Evolutionary conservation across 2,888 invertebrate genomes (phyloP).

Genomic region (Cybosia mesomella): DNA sequence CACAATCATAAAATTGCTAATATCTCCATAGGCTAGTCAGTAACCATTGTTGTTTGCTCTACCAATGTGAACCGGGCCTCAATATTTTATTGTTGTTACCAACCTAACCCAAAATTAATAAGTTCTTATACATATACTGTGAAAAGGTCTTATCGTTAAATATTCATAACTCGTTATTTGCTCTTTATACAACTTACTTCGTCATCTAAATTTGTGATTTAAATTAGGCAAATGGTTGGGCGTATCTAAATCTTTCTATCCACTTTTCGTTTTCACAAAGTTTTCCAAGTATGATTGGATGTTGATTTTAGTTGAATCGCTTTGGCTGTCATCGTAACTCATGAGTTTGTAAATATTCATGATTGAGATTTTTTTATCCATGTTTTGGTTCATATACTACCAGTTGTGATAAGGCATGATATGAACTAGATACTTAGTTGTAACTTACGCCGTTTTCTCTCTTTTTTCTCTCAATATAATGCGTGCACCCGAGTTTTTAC

Average conservation of each 20-base stretch:
- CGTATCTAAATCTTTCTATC: slow-evolving; percentile 9
- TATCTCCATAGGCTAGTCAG: background rate
- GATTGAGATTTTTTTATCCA: too few species aligned
- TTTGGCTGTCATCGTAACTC: background rate
- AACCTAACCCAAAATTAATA: slow-evolving; percentile 31
- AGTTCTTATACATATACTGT: slow-evolving; percentile 25
- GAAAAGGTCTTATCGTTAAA: slow-evolving; percentile 32
- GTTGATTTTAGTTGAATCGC: slow-evolving; percentile 6
- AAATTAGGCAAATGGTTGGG: slow-evolving; percentile 28
- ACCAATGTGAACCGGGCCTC: slow-evolving; percentile 1
- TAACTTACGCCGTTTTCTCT: too few species aligned
- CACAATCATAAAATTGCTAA: background rate
- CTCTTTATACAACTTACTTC: slow-evolving; percentile 31
- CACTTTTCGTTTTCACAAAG: slow-evolving; percentile 17
- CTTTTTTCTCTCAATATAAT: too few species aligned
- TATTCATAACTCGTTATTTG: slow-evolving; percentile 44
- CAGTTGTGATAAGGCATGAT: too few species aligned
- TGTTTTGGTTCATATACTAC: too few species aligned
- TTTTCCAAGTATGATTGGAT: slow-evolving; percentile 12
- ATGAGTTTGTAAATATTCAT: background rate
- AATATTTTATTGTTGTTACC: slow-evolving; percentile 36
- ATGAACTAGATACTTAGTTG: too few species aligned
- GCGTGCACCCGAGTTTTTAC: too few species aligned
- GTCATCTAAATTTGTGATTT: slow-evolving; percentile 44
- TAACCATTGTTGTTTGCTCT: slow-evolving; percentile 3